Evolutionary conservation across 2,113 vertebrate species (phyloP), one percentile per base, ranked within the genome.

Genomic region (Nycticebus coucang): DNA sequence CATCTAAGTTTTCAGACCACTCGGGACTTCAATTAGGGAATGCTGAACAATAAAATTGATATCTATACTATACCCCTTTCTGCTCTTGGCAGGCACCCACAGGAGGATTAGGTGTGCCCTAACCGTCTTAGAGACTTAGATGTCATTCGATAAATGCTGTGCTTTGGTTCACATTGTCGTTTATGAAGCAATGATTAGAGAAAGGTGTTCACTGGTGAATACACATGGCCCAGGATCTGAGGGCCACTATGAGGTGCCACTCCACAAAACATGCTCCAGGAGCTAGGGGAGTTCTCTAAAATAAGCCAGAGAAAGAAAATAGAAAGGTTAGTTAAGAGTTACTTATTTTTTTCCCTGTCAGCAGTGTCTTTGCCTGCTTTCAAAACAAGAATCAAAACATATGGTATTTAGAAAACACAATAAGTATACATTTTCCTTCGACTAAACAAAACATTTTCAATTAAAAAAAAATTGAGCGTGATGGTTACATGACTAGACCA

Each of bases 401-500:
- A 84, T 72, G 83, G 89, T 33, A 62, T 69, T 94, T 82, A 74
- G 89, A 50, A 94, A 85, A 93, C 79, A 97, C 87, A 92, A 72
- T 90, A 74, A 81, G 75, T 68, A 50, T 66, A 92, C 57, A 66
- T 87, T 94, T 93, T 92, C 80, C 81, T 92, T 92, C 72, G 68
- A 78, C 72, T 89, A 95, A 92, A 85, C 41, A 97, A 37, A 95
- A 66, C 28, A 60, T 92, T 92, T 64, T 83, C 53, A 72, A 89
- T 74, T 50, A 50, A 41, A 12, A 28, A 78, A 57, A 37, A 94
- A 94, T 82, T 64, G 71, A 85, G 57, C 72, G 13, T 96, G 77
- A 60, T 60, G 95, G 64, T 85, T 60, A 60, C 41, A 95, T 96
- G 96, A 97, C 89, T 96, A 97, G 93, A 97, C 77, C 93, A 64